Base-by-base conservation (phyloP, 2,888 invertebrate genomes). In the Sphaerophoria taeniata region DNA sequence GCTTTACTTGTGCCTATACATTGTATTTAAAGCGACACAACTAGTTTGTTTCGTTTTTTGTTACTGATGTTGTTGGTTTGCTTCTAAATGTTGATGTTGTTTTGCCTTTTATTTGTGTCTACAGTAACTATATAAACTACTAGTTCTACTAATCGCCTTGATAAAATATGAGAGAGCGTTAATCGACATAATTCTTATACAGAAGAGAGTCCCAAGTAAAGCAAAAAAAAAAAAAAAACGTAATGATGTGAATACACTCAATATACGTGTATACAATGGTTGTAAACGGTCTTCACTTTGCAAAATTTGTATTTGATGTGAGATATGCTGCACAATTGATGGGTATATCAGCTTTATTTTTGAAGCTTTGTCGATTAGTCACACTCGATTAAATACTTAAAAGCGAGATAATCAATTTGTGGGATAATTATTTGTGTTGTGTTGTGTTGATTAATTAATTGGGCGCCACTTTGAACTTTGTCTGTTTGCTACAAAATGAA, bases 121-220 rank as follows among this genome's bases (percentile, higher is more conserved):
- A 47, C 63, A 55, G 60, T 71, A 45, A 51, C 51, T 24, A 24
- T 24, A 24, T 76, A 24, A 43, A 47, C 51, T 36, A 36, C 43
- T 16, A 58, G 45, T 56, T 43, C 60, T 77, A 47, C 60, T 72
- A 72, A 81, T 81, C 51, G 60, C 47, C 39, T 31, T 43, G 49
- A 55, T 70, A 71, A 76, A 61, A 73, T 73, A 83, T 69, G 69
- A 36, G 69, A 73, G 60, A n/a, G 16, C 67, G 39, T 55, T 60
- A 55, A 78, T 72, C 71, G 49, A 77, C 61, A 67, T 36, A 72
- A 55, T 55, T 70, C 70, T 43, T 56, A 45, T 43, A 24, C 24
- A 16, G 31, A 55, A 12, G 9, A 63, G 56, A 71, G 71, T 11
- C 31, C 61, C 24, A 24, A 24, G 24, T 24, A 24, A 24, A 24